Evolutionary conservation across 1,140 invertebrate genomes (phyloP), one percentile per base, ranked within the genome.

Genomic region (Nasonia vitripennis): DNA sequence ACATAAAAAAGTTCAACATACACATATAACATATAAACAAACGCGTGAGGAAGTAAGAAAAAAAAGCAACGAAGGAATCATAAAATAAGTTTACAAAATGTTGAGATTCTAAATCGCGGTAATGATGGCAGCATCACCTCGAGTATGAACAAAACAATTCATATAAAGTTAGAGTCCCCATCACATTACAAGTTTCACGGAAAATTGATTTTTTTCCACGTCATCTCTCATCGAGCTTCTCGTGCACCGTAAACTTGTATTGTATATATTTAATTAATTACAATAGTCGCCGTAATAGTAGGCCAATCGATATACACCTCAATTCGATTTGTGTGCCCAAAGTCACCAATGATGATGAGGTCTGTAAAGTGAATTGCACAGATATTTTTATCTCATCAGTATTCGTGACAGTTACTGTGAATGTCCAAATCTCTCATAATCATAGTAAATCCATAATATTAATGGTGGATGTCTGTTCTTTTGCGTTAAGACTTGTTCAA

Each of bases 201-300:
- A 68, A 67, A 73, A 75, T 75, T 77, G 31, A 83, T 20, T 37
- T 34, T 55, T 37, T 34, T 74, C 55, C 62, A 79, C n/a, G 41
- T 73, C 27, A 48, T 27, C 4, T 70, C 37, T 9, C 12, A 71
- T n/a, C 20, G 55, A 62, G 17, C 20, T n/a, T 7, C 1, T 62
- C 55, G 17, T 62, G 55, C 55, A 20, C 55, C 55, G 55, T 62
- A n/a, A 62, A 62, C 27, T 55, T 67, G 3, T 34, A 71, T 27
- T 78, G 17, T 74, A 77, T 67, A 68, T 4, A 68, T 75, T 78
- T 67, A 62, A 75, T 81, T 75, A 77, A 85, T 68, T 81, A 85
- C 62, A 85, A 51, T 85, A 81, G 31, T 70, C 62, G 37, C 62
- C 73, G 20, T 41, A 77, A 81, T 81, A 77, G 23, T 85, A 81